Evolutionary conservation across 1,140 invertebrate genomes (phyloP).

Genomic region (Hyles vespertilio): DNA sequence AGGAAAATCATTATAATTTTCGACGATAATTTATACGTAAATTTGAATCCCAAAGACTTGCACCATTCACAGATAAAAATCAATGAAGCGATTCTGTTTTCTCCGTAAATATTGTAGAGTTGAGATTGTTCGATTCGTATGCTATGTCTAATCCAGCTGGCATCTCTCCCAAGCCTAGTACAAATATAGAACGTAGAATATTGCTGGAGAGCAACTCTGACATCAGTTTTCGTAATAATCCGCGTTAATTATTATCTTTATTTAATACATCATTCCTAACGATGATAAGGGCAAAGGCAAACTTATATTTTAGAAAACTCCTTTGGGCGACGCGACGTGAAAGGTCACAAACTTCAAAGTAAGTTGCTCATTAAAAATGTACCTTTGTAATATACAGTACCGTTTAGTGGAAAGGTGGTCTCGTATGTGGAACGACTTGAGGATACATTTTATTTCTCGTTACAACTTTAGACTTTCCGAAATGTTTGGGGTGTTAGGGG

Average conservation of each 20-base stretch:
- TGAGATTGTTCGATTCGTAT: constrained; percentile 14
- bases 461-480: too few species aligned
- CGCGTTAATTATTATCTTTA: background rate
- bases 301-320: too few species aligned
- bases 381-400: background rate
- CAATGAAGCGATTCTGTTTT: background rate
- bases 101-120: constrained; percentile 9
- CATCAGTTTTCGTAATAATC: constrained; percentile 36
- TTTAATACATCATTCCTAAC: too few species aligned
- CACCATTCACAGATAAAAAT: too few species aligned
- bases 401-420: background rate
- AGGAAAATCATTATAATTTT: too few species aligned
- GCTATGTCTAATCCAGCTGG: constrained; percentile 39
- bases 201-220: constrained; percentile 44
- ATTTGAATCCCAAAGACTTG: too few species aligned
- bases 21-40: too few species aligned
- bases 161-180: constrained; percentile 45
- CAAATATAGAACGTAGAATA: constrained; percentile 51
- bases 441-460: too few species aligned
- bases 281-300: too few species aligned
- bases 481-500: too few species aligned
- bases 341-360: background rate
- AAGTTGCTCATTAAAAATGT: constrained; percentile 1
- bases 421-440: background rate
- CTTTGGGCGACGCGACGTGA: background rate